Evolutionary conservation across 2,888 invertebrate species (phyloP), one percentile per base, ranked within the genome.

Genomic region (Euzophera pinguis): DNA sequence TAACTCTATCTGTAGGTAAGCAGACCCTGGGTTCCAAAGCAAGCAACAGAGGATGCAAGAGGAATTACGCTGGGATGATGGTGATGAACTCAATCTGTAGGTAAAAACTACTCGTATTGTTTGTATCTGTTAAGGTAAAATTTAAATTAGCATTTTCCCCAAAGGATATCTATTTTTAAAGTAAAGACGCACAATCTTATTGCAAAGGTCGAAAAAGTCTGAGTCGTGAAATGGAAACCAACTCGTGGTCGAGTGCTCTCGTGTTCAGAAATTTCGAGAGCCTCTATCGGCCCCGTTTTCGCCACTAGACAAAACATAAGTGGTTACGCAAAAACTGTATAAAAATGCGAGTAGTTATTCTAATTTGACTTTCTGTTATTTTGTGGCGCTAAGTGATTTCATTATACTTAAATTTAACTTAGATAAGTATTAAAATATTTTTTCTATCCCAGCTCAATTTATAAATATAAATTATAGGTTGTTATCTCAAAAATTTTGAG

Each of bases 181-280:
- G n/a, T n/a, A n/a, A 45, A 16, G 22, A 50, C 34, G 42, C 22
- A 51, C 34, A 45, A 45, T 43, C 37, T 51, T 22, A 35, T 51
- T 22, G 39, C 41, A 50, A 60, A 65, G 58, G 52, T 53, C 43
- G 37, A 58, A 53, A n/a, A 49, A 54, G 56, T 57, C 41, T 56
- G 55, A 54, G 56, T 61, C 54, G 59, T 59, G 63, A 64, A 68
- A 63, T 59, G 59, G 61, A 58, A 62, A 63, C 63, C 65, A 64
- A 59, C 55, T 56, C 62, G 56, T 60, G 60, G 63, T 64, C 60
- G 61, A 67, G 65, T 55, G 59, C 53, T 37, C 61, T 61, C 43
- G 32, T 52, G 53, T 59, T 52, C 62, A 64, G 61, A 66, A 66
- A 69, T 69, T 67, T 68, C 57, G 61, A 71, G 69, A 57, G 64